These are phyloP conservation scores for Antechinus flavipes DNA, from an alignment of 2,113 vertebrate genomes.

Conservation along the genomic window DNA sequence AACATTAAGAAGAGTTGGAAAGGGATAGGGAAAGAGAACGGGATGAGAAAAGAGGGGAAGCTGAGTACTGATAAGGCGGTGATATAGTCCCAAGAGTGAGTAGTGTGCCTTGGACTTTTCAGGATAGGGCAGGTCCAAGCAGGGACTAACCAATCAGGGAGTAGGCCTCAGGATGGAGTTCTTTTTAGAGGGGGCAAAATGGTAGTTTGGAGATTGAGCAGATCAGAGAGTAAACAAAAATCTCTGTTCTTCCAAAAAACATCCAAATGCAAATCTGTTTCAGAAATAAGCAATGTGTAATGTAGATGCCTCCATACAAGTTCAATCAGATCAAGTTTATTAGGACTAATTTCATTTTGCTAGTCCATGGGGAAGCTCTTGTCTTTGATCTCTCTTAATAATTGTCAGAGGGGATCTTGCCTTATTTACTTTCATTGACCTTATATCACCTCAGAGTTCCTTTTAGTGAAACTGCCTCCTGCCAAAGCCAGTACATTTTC, in stretches of 20 bases:
- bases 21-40: not conserved
- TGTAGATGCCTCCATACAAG: not conserved
- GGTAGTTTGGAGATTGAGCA: not conserved
- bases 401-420: fast-evolving
- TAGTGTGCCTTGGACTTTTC: not conserved
- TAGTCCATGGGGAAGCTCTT: not conserved
- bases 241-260: not conserved
- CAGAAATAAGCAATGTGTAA: not conserved
- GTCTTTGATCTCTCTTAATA: not conserved
- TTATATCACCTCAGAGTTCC: constrained; percentile 26
- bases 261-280: not conserved
- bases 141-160: not conserved
- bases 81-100: not conserved
- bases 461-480: constrained; percentile 66
- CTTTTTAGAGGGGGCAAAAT: not conserved
- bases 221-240: not conserved
- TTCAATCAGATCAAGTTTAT: not conserved
- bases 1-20: not conserved
- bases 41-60: not conserved
- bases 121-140: not conserved
- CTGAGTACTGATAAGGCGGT: not conserved
- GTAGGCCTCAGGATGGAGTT: not conserved
- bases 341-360: not conserved
- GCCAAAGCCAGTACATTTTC: constrained; percentile 62
- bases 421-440: constrained; percentile 66